Conservation (phyloP, 2,113 vertebrate species). For the Atractosteus spatula region DNA sequence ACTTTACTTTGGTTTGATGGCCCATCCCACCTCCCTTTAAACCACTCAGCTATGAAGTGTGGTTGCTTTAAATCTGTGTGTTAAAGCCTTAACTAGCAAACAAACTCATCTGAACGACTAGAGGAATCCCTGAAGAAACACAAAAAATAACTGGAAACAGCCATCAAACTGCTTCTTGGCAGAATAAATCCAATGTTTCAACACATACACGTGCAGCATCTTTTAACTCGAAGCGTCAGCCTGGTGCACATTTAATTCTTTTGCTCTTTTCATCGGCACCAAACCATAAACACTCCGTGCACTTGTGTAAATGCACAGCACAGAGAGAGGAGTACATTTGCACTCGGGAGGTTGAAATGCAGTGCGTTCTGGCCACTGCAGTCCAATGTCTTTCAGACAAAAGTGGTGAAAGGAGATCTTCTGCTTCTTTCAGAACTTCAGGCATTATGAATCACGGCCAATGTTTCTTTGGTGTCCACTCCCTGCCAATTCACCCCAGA, state of each 20-base stretch:
- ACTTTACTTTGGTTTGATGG: conserved; percentile 16
- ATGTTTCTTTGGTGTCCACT: background rate
- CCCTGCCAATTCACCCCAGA: background rate
- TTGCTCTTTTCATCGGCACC: background rate
- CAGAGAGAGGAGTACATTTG: background rate
- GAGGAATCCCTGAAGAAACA: too few relatives aligned
- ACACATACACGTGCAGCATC: background rate
- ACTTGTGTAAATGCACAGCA: background rate
- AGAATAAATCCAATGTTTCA: too few relatives aligned
- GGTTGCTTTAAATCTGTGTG: conserved; percentile 12
- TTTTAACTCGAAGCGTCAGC: background rate
- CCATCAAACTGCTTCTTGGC: too few relatives aligned
- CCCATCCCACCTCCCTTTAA: conserved; percentile 31
- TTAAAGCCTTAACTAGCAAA: too few relatives aligned
- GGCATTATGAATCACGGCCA: background rate
- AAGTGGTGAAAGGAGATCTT: background rate
- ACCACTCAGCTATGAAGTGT: conserved; percentile 39
- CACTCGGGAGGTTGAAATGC: background rate
- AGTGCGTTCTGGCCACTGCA: background rate
- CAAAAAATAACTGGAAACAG: too few relatives aligned
- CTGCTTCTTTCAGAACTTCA: background rate
- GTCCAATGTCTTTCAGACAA: background rate
- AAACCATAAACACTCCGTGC: background rate
- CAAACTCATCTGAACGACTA: too few relatives aligned
- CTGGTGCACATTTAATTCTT: background rate